Conservation (phyloP, 2,113 vertebrate genomes). For the Marmota flaviventris region DNA sequence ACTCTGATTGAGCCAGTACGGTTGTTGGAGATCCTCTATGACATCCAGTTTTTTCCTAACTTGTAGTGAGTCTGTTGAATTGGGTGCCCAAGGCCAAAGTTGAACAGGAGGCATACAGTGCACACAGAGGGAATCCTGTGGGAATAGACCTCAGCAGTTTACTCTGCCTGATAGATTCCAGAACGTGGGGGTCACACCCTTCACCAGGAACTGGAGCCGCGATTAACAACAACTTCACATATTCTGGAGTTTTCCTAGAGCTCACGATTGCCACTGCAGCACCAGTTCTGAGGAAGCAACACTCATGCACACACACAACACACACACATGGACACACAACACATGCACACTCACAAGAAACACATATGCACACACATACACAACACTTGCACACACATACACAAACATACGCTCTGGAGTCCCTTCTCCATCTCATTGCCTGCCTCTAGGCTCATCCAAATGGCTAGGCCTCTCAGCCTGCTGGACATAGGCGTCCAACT, state of each 20-base stretch:
- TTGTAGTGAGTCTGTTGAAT: not conserved
- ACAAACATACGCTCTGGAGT: not conserved
- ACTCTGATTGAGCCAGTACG: not conserved
- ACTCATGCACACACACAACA: too few relatives aligned
- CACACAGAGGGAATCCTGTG: not conserved
- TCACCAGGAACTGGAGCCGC: not conserved
- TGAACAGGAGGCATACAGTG: not conserved
- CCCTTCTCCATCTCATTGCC: not conserved
- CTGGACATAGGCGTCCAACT: not conserved
- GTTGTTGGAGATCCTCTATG: not conserved
- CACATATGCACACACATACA: not conserved
- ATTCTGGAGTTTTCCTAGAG: not conserved
- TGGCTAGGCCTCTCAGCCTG: not conserved
- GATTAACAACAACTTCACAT: not conserved
- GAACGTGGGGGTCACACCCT: not conserved
- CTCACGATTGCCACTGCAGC: not conserved
- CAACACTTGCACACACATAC: not conserved
- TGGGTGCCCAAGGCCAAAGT: not conserved
- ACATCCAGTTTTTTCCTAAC: not conserved
- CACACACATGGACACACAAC: too few relatives aligned
- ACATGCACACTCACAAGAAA: not conserved
- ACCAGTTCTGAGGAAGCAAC: not conserved
- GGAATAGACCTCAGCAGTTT: rapidly evolving
- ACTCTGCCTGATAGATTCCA: not conserved
- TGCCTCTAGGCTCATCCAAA: not conserved